Conservation (phyloP, 2,888 invertebrate species). For the Apotomis betuletana region DNA sequence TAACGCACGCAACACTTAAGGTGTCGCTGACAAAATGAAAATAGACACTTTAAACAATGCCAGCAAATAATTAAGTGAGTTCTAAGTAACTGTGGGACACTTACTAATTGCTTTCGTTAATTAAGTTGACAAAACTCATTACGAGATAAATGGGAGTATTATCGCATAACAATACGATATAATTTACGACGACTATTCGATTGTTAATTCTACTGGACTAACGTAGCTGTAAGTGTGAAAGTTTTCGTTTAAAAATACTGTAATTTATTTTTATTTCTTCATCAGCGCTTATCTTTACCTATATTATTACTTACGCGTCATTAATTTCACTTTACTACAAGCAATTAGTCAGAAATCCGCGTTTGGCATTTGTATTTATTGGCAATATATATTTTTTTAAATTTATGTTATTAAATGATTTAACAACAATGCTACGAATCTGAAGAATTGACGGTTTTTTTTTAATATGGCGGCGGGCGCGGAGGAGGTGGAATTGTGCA, state of each 20-base stretch:
- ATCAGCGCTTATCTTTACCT: no score
- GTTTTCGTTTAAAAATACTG: background rate
- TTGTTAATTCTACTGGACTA: background rate
- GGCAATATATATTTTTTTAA: background rate
- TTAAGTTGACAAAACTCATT: slow-evolving; percentile 41
- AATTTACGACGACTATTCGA: slow-evolving; percentile 14
- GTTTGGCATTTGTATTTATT: background rate
- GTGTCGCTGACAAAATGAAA: slow-evolving; percentile 49
- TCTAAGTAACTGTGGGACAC: slow-evolving; percentile 39
- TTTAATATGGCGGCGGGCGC: no score
- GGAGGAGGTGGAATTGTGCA: no score
- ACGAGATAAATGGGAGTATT: slow-evolving; percentile 28
- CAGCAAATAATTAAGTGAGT: slow-evolving; percentile 35
- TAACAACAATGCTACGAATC: no score
- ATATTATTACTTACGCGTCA: no score
- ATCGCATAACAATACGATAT: slow-evolving; percentile 32
- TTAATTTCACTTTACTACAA: background rate
- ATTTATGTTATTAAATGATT: no score
- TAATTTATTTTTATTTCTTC: no score
- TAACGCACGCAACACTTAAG: slow-evolving; percentile 53
- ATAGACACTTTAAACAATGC: slow-evolving; percentile 38
- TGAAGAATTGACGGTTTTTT: no score
- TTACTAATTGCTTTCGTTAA: slow-evolving; percentile 37
- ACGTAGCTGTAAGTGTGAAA: background rate
- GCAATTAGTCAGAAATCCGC: background rate